Base-by-base conservation (phyloP, 2,888 invertebrate genomes). In the Mylabris sibirica region DNA sequence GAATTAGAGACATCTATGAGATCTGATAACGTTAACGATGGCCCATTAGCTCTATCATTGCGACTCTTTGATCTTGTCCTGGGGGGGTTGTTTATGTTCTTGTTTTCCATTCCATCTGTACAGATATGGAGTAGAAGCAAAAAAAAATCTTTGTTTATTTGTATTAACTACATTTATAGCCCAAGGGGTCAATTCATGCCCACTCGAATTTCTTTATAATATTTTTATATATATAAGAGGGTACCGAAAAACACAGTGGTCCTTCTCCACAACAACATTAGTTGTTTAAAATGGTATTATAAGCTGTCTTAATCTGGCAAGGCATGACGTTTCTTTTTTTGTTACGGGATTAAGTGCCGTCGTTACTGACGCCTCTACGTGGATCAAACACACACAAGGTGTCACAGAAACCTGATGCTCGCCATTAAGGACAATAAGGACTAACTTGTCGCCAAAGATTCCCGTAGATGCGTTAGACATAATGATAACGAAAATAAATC, bases 221-320 rank as follows among this genome's bases (percentile, higher is more conserved):
- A 38, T 41, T 34, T 22, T 30, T 30, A 3, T 49, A 67, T 38
- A 9, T 35, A 34, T 22, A 49, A 69, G 65, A 59, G 60, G 57
- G 53, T 59, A 59, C 64, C 63, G 60, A 73, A 74, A 76, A 74
- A 76, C 73, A 77, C 73, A 77, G 75, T 75, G 74, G 77, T 79
- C 79, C 79, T 4, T 38, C 76, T 74, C 30, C 30, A 30, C 30
- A 30, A 72, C 76, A 44, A 78, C 79, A 80, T 83, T 83, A 82
- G 82, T 83, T 81, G 83, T 82, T 84, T 82, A 81, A 83, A 83
- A 83, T 80, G 44, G 81, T 79, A 83, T 80, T 78, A 77, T 84
- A 84, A 84, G 84, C 84, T 80, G 77, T 73, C 73, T 79, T 83
- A 84, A 84, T 84, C 83, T 82, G 81, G 80, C 79, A 78, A 78